Evolutionary conservation across 2,113 vertebrate genomes (phyloP).

Genomic region (Crotophaga sulcirostris): DNA sequence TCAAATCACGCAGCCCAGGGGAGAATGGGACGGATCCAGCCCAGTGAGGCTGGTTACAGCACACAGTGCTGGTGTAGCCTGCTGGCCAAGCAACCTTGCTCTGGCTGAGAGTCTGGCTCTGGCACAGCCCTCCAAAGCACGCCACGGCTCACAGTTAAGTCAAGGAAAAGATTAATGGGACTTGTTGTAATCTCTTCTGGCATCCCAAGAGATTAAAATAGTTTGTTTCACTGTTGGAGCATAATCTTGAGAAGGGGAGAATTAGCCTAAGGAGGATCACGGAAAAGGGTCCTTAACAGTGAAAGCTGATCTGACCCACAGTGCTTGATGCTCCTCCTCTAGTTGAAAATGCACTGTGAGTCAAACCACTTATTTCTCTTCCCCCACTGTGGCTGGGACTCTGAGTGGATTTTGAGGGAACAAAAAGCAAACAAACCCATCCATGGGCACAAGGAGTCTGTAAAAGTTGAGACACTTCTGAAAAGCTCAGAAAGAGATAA

Average conservation of each 20-base stretch:
- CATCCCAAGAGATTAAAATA: slow-evolving; percentile 45
- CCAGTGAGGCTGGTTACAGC: neutral
- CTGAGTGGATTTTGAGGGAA: neutral
- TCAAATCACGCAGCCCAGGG: neutral
- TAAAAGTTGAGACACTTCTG: neutral
- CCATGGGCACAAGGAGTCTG: neutral
- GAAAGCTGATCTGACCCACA: neutral
- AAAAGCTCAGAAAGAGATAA: neutral
- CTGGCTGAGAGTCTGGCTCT: neutral
- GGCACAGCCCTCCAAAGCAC: neutral
- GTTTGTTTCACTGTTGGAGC: slow-evolving; percentile 47
- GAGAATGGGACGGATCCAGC: neutral
- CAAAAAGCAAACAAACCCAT: neutral
- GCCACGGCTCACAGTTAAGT: neutral
- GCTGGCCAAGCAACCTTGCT: neutral
- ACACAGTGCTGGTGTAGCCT: neutral
- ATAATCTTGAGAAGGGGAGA: slow-evolving; percentile 29
- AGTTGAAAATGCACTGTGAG: neutral
- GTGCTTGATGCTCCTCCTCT: neutral
- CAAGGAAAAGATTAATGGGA: slow-evolving; percentile 16
- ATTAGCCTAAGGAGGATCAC: neutral
- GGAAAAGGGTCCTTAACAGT: neutral
- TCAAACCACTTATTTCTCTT: neutral
- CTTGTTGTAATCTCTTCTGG: neutral
- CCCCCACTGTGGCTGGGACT: neutral